These are phyloP conservation scores for Pangasius larnaudii DNA, from an alignment of 2,797 vertebrate genomes.

Conservation along the genomic window DNA sequence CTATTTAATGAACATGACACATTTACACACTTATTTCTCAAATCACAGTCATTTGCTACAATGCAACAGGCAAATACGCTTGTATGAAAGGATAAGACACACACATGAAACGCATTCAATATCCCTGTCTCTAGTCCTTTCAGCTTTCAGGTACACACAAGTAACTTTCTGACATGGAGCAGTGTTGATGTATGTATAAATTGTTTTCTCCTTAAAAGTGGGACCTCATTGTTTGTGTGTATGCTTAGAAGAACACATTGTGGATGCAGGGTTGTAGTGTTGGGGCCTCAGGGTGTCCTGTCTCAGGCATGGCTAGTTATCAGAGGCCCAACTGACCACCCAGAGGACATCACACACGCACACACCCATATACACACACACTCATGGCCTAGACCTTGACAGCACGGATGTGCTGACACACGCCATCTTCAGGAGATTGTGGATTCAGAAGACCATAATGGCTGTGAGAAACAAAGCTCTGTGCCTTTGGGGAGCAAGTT, in stretches of 20 bases:
- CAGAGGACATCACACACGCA: slow-evolving; percentile 73
- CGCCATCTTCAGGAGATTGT: slow-evolving; percentile 41
- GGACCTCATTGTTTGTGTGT: slow-evolving; percentile 43
- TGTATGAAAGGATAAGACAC: not conserved
- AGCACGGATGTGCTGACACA: slow-evolving; percentile 37
- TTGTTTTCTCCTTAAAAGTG: slow-evolving; percentile 72
- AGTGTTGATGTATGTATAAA: slow-evolving; percentile 69
- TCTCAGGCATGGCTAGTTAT: slow-evolving; percentile 87
- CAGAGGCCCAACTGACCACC: slow-evolving; percentile 85
- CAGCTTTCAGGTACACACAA: slow-evolving; percentile 60
- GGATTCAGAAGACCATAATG: slow-evolving; percentile 30
- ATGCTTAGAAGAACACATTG: slow-evolving; percentile 83
- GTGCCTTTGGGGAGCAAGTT: slow-evolving; percentile 1
- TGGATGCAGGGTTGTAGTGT: slow-evolving; percentile 85
- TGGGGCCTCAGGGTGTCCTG: slow-evolving; percentile 85
- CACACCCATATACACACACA: slow-evolving; percentile 27
- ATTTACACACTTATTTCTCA: not conserved
- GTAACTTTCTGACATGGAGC: slow-evolving; percentile 68
- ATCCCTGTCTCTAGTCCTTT: not conserved
- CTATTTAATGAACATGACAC: not conserved
- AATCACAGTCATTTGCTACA: not conserved
- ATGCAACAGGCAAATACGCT: not conserved
- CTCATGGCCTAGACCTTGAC: slow-evolving; percentile 76
- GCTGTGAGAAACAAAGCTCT: slow-evolving; percentile 21
- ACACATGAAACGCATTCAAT: not conserved